Evolutionary conservation across 2,888 invertebrate species (phyloP).

Genomic region (Drosophila paranaensis): DNA sequence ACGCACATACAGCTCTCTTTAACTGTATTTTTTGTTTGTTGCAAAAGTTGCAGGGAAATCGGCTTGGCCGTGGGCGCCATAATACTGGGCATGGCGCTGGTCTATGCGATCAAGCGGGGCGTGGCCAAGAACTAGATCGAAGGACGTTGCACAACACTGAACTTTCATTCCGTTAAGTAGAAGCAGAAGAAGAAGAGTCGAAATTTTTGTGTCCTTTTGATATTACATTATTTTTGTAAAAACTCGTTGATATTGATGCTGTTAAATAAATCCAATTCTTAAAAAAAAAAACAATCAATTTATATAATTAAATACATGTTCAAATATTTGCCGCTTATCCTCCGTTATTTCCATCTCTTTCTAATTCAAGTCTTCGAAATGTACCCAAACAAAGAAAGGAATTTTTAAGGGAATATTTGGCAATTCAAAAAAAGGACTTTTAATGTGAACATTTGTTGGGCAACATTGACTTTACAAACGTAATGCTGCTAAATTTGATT

Average conservation of each 20-base stretch:
- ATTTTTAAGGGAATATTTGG: too few species aligned
- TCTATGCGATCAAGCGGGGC: constrained; percentile 72
- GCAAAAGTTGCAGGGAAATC: constrained; percentile 72
- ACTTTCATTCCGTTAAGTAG: constrained; percentile 54
- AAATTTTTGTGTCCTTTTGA: neutral
- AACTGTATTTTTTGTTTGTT: constrained; percentile 14
- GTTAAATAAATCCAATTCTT: constrained; percentile 17
- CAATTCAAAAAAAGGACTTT: neutral
- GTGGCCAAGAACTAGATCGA: constrained; percentile 44
- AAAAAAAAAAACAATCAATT: neutral
- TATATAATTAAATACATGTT: too few species aligned
- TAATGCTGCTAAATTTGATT: too few species aligned
- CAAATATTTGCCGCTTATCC: neutral
- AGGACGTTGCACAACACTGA: constrained; percentile 9
- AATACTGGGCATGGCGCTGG: constrained; percentile 73
- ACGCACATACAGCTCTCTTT: neutral
- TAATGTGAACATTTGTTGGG: too few species aligned
- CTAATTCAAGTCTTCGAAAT: neutral
- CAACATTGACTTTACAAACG: too few species aligned
- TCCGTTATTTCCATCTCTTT: neutral
- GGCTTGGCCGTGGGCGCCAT: constrained; percentile 78
- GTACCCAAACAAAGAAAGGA: neutral
- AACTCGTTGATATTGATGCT: constrained; percentile 24
- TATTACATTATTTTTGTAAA: constrained; percentile 16
- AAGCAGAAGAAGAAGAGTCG: neutral